Evolutionary conservation across 2,888 invertebrate genomes (phyloP), one percentile per base, ranked within the genome.

Genomic region (Rhopalosiphum nymphaeae): DNA sequence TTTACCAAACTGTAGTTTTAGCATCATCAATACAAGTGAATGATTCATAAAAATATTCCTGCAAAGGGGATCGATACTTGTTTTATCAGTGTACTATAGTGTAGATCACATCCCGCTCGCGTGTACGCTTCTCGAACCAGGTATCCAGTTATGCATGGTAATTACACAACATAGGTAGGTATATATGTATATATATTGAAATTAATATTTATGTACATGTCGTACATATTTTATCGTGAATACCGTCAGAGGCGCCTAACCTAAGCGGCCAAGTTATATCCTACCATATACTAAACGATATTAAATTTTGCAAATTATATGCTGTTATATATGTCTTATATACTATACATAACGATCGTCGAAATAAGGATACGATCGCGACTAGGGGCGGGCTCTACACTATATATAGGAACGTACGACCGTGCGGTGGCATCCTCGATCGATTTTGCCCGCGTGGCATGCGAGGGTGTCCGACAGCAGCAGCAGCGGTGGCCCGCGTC

Each of bases 371-470:
- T 61, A 57, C n/a, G 26, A 90, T 78, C 67, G 46, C 46, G 36
- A 57, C 67, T 25, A 44, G 21, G 88, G 46, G 57, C 29, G 46
- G 61, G 3, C n/a, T 36, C 44, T 42, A 36, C 21, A n/a, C n/a
- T 25, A 46, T 86, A 88, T n/a, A 42, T 25, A 46, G 10, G 78
- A n/a, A 16, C 25, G 57, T 86, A 86, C 42, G 57, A 36, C 57
- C 91, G 91, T 89, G 78, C 57, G 90, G 93, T 85, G 90, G 78
- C 56, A 84, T 93, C 93, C 78, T 78, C 93, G 89, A 93, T 93
- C 93, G 93, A 93, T 93, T 93, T 93, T 85, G 57, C 67, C 61
- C 61, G 26, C 84, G 44, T 84, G 89, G 42, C 91, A 57, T 36
- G 42, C 61, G 49, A 92, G 92, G 92, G 87, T 67, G 91, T 91